Evolutionary conservation across 2,113 vertebrate species (phyloP).

Genomic region (Pandion haliaetus): DNA sequence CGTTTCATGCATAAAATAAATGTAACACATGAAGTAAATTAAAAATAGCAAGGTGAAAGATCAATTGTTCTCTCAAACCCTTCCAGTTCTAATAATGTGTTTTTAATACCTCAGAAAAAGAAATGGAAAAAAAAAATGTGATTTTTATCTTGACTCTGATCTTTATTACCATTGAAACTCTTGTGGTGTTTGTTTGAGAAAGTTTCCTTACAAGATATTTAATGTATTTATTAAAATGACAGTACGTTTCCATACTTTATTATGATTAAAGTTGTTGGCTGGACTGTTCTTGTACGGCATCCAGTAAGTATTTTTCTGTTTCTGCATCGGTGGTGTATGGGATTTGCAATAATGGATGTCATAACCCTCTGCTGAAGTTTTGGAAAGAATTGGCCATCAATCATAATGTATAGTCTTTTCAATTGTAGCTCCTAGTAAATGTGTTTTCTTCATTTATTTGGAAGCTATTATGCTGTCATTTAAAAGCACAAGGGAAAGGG

Average conservation of each 20-base stretch:
- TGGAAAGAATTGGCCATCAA: conserved; percentile 26
- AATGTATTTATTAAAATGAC: not conserved
- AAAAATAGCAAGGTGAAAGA: not conserved
- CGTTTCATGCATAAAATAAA: not conserved
- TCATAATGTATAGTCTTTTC: conserved; percentile 2
- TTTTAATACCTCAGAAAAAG: not conserved
- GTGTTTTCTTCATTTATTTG: conserved; percentile 42
- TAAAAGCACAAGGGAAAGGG: not conserved
- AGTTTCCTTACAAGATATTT: not conserved
- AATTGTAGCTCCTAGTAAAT: not conserved
- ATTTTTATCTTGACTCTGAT: not conserved
- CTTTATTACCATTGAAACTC: not conserved
- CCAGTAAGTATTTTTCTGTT: not conserved
- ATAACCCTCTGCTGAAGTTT: conserved; percentile 18
- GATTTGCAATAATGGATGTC: conserved; percentile 58
- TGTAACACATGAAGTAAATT: not conserved
- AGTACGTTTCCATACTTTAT: not conserved
- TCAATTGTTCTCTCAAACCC: not conserved
- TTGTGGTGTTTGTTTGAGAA: not conserved
- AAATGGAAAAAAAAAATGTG: not conserved
- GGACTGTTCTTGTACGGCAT: not conserved
- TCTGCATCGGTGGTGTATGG: not conserved
- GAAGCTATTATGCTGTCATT: conserved; percentile 6
- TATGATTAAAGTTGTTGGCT: not conserved
- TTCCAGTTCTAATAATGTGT: not conserved